Base-by-base conservation (phyloP, 2,797 vertebrate species). In the Sciurus vulgaris region DNA sequence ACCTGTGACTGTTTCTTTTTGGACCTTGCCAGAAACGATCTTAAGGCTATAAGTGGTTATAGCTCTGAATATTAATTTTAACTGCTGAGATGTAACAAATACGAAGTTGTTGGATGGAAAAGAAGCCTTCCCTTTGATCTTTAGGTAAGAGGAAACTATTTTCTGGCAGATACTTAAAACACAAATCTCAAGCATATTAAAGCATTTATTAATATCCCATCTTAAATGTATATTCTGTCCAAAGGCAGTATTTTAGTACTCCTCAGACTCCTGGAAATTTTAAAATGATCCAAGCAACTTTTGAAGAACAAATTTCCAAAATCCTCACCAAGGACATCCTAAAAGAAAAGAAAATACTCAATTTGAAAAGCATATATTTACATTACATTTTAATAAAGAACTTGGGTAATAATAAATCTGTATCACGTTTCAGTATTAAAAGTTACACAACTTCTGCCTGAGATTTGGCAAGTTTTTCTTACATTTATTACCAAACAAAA, bases 191-290 rank as follows among this genome's bases (percentile, higher is more conserved):
- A 86, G 12, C n/a, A 61, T 11, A 82, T 51, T 17, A n/a, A 83
- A 78, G 20, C 47, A 35, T 97, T 97, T 97, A 95, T 96, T 97
- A 33, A 76, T 12, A 86, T 7, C 15, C 2, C 63, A 1, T 44
- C 65, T 78, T 33, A 91, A 69, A 41, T 49, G 13, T 63, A 6
- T 5, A 28, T 67, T 83, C 13, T 54, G 26, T 26, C 67, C 17
- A 30, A 35, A 69, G 38, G 20, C 24, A 41, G n/a, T 22, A 65
- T n/a, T 77, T 24, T 28, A 83, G 17, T 47, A 59, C 1, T 41
- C 28, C 11, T 82, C 72, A 93, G 33, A 35, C 33, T 87, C n/a
- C 51, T 44, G 15, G 38, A 38, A 79, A 47, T 74, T 44, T 92
- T 54, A 51, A 11, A 83, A 26, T 8, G 20, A 67, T 49, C 38